Conservation (phyloP, 2,888 invertebrate species). For the Rhagonycha lutea region DNA sequence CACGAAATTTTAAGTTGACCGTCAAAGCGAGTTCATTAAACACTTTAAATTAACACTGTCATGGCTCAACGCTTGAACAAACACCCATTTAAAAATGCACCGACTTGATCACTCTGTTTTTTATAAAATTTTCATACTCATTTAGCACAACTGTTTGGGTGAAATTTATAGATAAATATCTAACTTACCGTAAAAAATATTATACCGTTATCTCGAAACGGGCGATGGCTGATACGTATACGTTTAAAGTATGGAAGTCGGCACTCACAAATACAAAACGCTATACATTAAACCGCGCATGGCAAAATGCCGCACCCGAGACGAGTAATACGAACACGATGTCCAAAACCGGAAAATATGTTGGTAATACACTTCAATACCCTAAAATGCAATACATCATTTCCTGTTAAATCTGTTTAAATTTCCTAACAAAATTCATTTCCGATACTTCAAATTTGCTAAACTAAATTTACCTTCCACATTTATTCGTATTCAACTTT, state of each 20-base stretch:
- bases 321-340: not conserved
- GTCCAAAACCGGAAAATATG: not conserved
- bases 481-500: not conserved
- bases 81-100: slow-evolving; percentile 39
- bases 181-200: slow-evolving; percentile 38
- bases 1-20: slow-evolving; percentile 39
- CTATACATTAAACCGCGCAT: slow-evolving; percentile 40
- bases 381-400: not conserved
- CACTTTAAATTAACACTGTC: slow-evolving; percentile 55
- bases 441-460: not conserved
- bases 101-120: slow-evolving; percentile 42
- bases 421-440: not conserved
- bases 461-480: not conserved
- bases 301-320: slow-evolving; percentile 47
- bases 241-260: slow-evolving; percentile 26
- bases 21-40: slow-evolving; percentile 39
- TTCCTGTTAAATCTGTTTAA: not conserved
- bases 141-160: slow-evolving; percentile 38
- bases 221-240: slow-evolving; percentile 39
- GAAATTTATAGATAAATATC: slow-evolving; percentile 43
- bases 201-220: slow-evolving; percentile 39
- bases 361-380: not conserved
- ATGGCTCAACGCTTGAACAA: slow-evolving; percentile 49
- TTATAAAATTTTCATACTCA: slow-evolving; percentile 39
- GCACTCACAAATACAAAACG: slow-evolving; percentile 29